phyloP scores from a whole-genome alignment of 2,888 invertebrate species.

The Xanthorhoe designata region DNA sequence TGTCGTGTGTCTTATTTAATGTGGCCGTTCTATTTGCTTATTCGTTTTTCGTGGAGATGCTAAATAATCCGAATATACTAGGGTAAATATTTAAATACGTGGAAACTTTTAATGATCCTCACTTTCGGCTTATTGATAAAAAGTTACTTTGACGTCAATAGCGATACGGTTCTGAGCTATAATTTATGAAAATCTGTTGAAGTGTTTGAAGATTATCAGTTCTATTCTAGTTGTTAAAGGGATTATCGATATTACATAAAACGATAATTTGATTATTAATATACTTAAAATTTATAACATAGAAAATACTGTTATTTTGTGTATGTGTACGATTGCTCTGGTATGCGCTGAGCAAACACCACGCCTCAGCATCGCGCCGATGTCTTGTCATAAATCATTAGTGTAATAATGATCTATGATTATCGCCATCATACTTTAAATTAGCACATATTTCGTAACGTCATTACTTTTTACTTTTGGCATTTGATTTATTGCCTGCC shows the following conservation, averaged over 20 bases:
- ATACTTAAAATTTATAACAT: not conserved
- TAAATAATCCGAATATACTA: conserved; percentile 34
- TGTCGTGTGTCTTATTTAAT: conserved; percentile 52
- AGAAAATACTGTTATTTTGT: not conserved
- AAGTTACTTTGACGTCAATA: not conserved
- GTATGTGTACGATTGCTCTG: not conserved
- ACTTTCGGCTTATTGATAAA: conserved; percentile 2
- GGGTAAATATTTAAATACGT: conserved; percentile 32
- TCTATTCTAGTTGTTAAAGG: too few relatives aligned
- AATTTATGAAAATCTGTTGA: too few relatives aligned
- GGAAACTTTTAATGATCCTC: conserved; percentile 29
- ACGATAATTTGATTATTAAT: too few relatives aligned
- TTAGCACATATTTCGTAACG: conserved; percentile 19
- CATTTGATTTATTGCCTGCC: conserved; percentile 13
- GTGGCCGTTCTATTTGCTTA: conserved; percentile 48
- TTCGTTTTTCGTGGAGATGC: conserved; percentile 43
- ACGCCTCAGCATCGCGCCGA: conserved; percentile 14
- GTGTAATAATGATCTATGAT: conserved; percentile 24
- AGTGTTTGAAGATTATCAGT: too few relatives aligned
- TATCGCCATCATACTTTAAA: conserved; percentile 17
- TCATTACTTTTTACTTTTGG: conserved; percentile 10
- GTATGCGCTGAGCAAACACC: conserved; percentile 29
- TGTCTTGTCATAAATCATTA: conserved; percentile 28
- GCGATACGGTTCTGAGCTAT: too few relatives aligned
- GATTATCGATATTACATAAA: too few relatives aligned